Evolutionary conservation across 2,888 invertebrate species (phyloP).

Genomic region (Corbicula japonica): DNA sequence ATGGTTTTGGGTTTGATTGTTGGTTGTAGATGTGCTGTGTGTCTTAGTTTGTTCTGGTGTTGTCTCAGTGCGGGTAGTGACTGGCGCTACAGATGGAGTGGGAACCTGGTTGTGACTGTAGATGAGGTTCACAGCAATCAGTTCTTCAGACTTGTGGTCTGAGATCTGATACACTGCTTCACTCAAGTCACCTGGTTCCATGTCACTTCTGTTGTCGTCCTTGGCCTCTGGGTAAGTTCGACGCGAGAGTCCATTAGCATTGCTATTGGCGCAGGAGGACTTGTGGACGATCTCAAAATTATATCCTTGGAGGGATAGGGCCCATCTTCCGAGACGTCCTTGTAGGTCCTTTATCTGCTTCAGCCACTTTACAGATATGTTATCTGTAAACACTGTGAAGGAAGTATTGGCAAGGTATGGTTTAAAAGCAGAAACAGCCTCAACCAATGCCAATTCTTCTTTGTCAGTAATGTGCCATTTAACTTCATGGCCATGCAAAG

Average conservation of each 20-base stretch:
- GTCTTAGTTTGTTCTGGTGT: too few relatives aligned
- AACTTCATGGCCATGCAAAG: too few relatives aligned
- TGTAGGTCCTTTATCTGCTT: constrained; percentile 48
- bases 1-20: neutral
- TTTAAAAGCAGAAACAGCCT: constrained; percentile 51
- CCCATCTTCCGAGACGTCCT: constrained; percentile 38
- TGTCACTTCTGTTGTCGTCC: neutral
- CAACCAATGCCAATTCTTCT: constrained; percentile 60
- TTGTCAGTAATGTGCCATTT: too few relatives aligned
- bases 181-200: constrained; percentile 31
- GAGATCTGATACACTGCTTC: constrained; percentile 24
- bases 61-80: neutral
- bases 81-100: constrained; percentile 6
- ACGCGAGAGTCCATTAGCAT: constrained; percentile 51
- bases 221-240: constrained; percentile 10
- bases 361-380: constrained; percentile 54
- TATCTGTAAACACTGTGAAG: constrained; percentile 61
- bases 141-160: neutral
- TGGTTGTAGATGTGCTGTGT: too few relatives aligned
- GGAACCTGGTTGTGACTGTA: constrained; percentile 5
- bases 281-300: constrained; percentile 15
- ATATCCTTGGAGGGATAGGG: constrained; percentile 5
- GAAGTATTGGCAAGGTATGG: constrained; percentile 43
- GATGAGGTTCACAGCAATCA: neutral
- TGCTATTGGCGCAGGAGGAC: constrained; percentile 35